Base-by-base conservation (phyloP, 2,113 vertebrate genomes). In the Andinoacara biseriatus region DNA sequence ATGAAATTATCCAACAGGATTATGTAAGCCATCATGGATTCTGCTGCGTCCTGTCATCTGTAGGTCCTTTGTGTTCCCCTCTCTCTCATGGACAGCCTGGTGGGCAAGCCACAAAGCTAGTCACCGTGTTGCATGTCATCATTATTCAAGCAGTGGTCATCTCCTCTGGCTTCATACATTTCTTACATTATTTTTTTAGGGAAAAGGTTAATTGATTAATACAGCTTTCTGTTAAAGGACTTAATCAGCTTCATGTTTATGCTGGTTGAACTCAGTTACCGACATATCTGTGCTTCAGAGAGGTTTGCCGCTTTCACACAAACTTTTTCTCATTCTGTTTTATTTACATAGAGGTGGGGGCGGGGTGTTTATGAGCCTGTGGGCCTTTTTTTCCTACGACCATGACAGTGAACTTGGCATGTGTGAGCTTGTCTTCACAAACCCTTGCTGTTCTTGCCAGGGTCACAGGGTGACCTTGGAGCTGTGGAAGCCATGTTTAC, bases 1-100 rank as follows among this genome's bases (percentile, higher is more conserved):
- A 76, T 95, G 77, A 94, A 96, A 93, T 96, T 91, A 91, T 90
- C 90, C 89, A 95, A 95, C 92, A 0, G 78, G 95, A 96, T 96
- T 96, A 95, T 95, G 80, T 90, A 94, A 96, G 88, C 87, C 90
- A 83, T 88, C 87, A 91, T 87, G 84, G 92, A 84, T 91, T 91
- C 85, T 86, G 75, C 89, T 92, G 74, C 31, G 49, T 89, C 79
- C 84, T 76, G 89, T 88, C 86, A 86, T 83, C 65, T 82, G 82
- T 91, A 85, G 83, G 86, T 90, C 85, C 78, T 82, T 93, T 90
- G 78, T 77, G 7, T 35, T 40, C 24, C 33, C 63, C 31, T 22
- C 46, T 33, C n/a, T 69, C 75, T 46, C 29, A 72, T 52, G 43
- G 58, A 54, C 74, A 75, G 63, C 83, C 74, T 80, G 78, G 59